Evolutionary conservation across 2,888 invertebrate genomes (phyloP).

Genomic region (Euplagia quadripunctaria): DNA sequence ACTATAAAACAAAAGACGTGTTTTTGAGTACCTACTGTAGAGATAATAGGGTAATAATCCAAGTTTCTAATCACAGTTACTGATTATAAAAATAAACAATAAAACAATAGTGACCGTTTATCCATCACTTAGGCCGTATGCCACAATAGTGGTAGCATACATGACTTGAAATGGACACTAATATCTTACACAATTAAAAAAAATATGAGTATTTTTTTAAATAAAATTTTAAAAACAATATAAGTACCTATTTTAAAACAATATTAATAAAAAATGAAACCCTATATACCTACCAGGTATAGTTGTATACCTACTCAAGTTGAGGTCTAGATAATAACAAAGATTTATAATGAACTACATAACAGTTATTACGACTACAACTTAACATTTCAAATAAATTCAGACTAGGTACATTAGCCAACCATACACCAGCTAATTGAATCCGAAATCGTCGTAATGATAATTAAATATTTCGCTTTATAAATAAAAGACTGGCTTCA

Average conservation of each 20-base stretch:
- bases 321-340: background rate
- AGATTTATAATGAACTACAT: background rate
- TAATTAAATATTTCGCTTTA: slow-evolving; percentile 47
- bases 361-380: slow-evolving; percentile 2
- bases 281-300: background rate
- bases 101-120: no score
- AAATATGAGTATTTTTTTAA: no score
- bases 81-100: background rate
- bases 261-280: background rate
- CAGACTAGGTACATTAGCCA: slow-evolving; percentile 5
- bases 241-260: background rate
- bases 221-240: no score
- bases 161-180: no score
- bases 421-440: slow-evolving; percentile 34
- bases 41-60: no score
- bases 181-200: no score
- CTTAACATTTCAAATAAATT: slow-evolving; percentile 11
- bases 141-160: no score
- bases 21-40: no score
- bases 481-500: slow-evolving; percentile 59
- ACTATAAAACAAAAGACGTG: no score
- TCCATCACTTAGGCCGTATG: no score
- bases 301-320: no score
- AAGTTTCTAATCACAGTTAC: no score
- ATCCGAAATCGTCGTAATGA: slow-evolving; percentile 41